Evolutionary conservation across 2,888 invertebrate species (phyloP).

Genomic region (Hybos culiciformis): DNA sequence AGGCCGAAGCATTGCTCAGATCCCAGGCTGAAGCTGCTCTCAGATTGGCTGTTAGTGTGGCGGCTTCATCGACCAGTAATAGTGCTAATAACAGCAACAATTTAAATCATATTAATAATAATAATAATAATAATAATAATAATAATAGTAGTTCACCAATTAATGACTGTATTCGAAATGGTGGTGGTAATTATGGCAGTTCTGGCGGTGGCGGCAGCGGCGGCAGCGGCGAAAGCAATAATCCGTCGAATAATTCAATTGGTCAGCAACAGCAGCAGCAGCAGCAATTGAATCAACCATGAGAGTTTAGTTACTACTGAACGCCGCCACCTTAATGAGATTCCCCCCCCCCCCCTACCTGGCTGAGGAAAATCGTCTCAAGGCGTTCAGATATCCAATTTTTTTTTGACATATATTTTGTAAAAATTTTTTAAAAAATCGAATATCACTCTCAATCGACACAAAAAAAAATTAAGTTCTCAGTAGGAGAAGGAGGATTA

Average conservation of each 20-base stretch:
- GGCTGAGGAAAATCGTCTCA: too few species aligned
- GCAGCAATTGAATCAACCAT: constrained; percentile 3
- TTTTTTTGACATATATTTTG: too few species aligned
- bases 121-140: constrained; percentile 4
- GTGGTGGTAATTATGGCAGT: not conserved
- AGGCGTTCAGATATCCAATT: too few species aligned
- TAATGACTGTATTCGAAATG: not conserved
- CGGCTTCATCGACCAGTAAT: constrained; percentile 28
- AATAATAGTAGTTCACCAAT: not conserved
- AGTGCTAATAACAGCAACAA: constrained; percentile 13
- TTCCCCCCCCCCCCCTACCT: too few species aligned
- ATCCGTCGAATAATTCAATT: constrained; percentile 21
- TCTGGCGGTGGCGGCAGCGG: constrained; percentile 22
- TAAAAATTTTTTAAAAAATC: too few species aligned
- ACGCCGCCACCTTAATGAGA: constrained; percentile 19
- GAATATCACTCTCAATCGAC: too few species aligned
- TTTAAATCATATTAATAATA: constrained; percentile 13
- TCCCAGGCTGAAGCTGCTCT: constrained; percentile 77
- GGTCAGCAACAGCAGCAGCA: constrained; percentile 10
- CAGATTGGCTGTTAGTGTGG: constrained; percentile 64
- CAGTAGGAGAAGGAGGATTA: too few species aligned
- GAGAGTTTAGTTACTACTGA: not conserved
- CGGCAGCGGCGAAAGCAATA: constrained; percentile 22
- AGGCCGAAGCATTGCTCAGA: constrained; percentile 66
- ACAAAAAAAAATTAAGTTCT: too few species aligned